Percentiles rank a stretch among this genome's conserved stretches.
These are phyloP conservation scores for Caenorhabditis becei DNA, from an alignment of 2,888 invertebrate species.

Conservation along the genomic window DNA sequence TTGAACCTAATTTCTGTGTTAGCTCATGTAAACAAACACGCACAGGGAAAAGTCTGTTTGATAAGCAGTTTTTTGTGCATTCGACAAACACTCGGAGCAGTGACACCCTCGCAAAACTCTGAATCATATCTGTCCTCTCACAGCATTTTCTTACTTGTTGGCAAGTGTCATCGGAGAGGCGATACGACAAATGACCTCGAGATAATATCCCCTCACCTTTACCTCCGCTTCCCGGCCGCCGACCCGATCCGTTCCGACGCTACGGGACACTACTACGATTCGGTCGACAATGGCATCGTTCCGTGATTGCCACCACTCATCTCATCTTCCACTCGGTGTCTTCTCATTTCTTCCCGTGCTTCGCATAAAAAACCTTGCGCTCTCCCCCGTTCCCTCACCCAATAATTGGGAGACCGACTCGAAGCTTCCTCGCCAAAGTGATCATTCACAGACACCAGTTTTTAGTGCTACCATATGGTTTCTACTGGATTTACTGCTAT, in stretches of 20 bases:
- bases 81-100: constrained; percentile 53
- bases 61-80: constrained; percentile 53
- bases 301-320: constrained; percentile 11
- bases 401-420: constrained; percentile 17
- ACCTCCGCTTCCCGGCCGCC: constrained; percentile 30
- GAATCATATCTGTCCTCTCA: constrained; percentile 52
- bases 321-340: constrained; percentile 27
- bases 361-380: constrained; percentile 12
- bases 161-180: constrained; percentile 43
- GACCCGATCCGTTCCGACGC: constrained; percentile 26
- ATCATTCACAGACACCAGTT: constrained; percentile 41
- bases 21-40: constrained; percentile 27
- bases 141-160: constrained; percentile 32
- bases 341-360: neutral
- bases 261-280: constrained; percentile 19
- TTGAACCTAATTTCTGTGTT: constrained; percentile 24
- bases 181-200: constrained; percentile 59
- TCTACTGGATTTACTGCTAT: constrained; percentile 24
- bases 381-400: constrained; percentile 9
- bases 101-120: constrained; percentile 54
- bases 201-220: constrained; percentile 51
- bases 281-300: constrained; percentile 22
- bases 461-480: constrained; percentile 53
- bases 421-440: neutral
- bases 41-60: constrained; percentile 49